Evolutionary conservation across 2,113 vertebrate genomes (phyloP).

Genomic region (Nasalis larvatus): DNA sequence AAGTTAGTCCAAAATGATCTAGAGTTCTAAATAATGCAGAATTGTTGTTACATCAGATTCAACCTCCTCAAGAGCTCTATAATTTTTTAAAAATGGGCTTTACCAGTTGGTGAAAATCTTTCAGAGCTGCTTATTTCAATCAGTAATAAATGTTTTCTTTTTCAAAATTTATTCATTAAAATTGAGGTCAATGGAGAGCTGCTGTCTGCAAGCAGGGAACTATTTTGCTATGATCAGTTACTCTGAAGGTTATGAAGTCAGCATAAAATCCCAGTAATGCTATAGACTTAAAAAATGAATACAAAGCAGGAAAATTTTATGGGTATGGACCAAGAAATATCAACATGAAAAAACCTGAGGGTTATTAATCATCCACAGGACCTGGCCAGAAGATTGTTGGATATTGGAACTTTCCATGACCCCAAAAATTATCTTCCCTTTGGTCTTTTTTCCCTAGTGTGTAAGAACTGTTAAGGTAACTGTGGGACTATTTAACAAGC

Average conservation of each 20-base stretch:
- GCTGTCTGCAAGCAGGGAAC: slow-evolving; percentile 6
- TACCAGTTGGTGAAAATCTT: not conserved
- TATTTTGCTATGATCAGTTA: slow-evolving; percentile 68
- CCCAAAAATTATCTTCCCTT: not conserved
- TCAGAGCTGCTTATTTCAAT: not conserved
- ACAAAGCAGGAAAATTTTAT: slow-evolving; percentile 58
- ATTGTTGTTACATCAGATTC: not conserved
- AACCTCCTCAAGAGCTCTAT: not conserved
- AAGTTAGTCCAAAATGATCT: slow-evolving; percentile 10
- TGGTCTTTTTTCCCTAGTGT: not conserved
- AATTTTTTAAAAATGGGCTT: not conserved
- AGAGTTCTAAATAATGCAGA: not conserved
- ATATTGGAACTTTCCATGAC: slow-evolving; percentile 60
- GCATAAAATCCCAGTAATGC: slow-evolving; percentile 73
- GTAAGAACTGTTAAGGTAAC: not conserved
- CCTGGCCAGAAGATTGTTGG: slow-evolving; percentile 24
- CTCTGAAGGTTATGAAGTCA: slow-evolving; percentile 74
- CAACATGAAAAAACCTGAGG: slow-evolving; percentile 6
- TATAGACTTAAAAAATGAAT: slow-evolving; percentile 62
- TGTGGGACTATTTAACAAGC: not conserved
- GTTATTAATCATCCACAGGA: slow-evolving; percentile 20
- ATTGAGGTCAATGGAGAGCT: slow-evolving; percentile 54
- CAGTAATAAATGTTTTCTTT: slow-evolving; percentile 54
- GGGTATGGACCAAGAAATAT: slow-evolving; percentile 57
- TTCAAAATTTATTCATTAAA: slow-evolving; percentile 62